Conservation (phyloP, 2,797 vertebrate species). For the Mus spretus region DNA sequence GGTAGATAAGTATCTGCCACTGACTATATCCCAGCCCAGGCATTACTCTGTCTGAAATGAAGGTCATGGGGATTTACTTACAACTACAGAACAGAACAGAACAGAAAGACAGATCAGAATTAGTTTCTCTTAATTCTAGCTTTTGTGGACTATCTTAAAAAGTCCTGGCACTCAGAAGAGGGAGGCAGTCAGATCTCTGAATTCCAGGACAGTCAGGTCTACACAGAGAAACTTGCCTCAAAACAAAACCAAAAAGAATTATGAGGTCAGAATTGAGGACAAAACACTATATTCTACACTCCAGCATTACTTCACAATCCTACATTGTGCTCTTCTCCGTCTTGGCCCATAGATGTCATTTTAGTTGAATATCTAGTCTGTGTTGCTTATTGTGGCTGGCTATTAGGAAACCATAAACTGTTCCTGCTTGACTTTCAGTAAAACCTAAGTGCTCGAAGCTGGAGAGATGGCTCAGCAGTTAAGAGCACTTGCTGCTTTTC, state of each 20-base stretch:
- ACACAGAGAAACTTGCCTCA: background rate
- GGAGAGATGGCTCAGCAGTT: background rate
- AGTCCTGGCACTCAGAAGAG: background rate
- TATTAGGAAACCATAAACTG: background rate
- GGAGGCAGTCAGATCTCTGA: background rate
- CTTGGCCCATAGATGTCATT: background rate
- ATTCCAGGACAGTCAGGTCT: background rate
- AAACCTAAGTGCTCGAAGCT: background rate
- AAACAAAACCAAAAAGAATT: background rate
- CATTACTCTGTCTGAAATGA: background rate
- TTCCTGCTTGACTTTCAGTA: background rate
- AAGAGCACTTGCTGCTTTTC: background rate
- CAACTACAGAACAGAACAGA: background rate
- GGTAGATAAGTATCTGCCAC: too few relatives aligned
- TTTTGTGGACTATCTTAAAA: background rate
- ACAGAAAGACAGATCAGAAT: background rate
- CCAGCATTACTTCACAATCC: background rate
- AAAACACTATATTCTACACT: background rate
- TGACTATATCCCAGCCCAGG: background rate
- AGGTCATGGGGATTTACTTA: background rate
- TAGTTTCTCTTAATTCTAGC: background rate
- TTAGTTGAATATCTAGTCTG: background rate
- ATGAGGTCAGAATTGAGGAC: background rate
- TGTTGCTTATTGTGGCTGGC: conserved; percentile 5
- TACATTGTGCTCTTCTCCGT: background rate